Base-by-base conservation (phyloP, 2,113 vertebrate species). In the Arizona elegans region DNA sequence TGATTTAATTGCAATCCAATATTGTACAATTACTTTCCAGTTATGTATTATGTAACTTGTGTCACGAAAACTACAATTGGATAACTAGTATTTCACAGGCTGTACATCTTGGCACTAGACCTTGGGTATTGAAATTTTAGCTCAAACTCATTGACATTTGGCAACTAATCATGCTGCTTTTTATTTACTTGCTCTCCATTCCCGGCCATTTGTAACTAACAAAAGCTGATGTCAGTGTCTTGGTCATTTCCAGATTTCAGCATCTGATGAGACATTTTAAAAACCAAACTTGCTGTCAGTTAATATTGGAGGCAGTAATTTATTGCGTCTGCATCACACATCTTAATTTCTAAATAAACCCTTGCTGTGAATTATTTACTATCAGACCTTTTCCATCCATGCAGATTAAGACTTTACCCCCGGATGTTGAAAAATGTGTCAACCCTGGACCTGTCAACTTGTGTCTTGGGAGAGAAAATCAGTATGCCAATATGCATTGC, bases 361-460 rank as follows among this genome's bases (percentile, higher is more conserved):
- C 87, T 86, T 59, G 59, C 85, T 90, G 54, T 33, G 23, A 29
- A 19, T 26, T 15, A 23, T 5, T 38, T 26, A 43, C 21, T 24
- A 26, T n/a, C 13, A 24, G 55, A 59, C 62, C 12, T 38, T 86
- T 90, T 54, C 54, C 15, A 0, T 59, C 38, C 92, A 87, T 96
- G 58, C 15, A 99, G 99, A 95, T 99, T 98, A 98, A 97, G 96
- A 90, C 96, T 99, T 1, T 96, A 98, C 85, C 99, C 99, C 0
- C 98, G 99, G 10, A 98, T 99, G 90, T 97, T 99, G 88, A 97
- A 98, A 93, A 97, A 99, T 0, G 98, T 99, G 93, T 99, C 98
- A 0, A 88, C 91, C 0, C 93, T 98, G 93, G 98, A 99, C 86
- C 94, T 99, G 95, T 98, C 98, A 0, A 97, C 98, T 24, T 97